Percentiles rank a stretch among this genome's conserved stretches.
Evolutionary conservation across 2,888 invertebrate genomes (phyloP).

Genomic region (Nebria salina): DNA sequence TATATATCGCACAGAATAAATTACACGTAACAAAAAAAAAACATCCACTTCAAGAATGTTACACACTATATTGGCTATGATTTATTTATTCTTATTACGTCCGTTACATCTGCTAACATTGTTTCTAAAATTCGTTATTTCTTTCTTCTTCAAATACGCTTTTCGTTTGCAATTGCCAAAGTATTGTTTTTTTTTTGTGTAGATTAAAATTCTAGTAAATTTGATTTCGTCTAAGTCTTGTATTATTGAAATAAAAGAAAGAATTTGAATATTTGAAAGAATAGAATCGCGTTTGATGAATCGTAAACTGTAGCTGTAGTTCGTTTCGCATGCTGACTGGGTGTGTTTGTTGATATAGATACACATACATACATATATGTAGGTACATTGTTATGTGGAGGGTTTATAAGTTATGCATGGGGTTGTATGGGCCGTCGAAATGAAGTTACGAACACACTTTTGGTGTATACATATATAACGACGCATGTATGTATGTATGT

Average conservation of each 20-base stretch:
- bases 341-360: slow-evolving; percentile 21
- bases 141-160: too few relatives aligned
- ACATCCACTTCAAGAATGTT: neutral
- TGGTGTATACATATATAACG: too few relatives aligned
- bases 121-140: neutral
- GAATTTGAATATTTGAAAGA: slow-evolving; percentile 24
- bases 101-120: slow-evolving; percentile 25
- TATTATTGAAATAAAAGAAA: slow-evolving; percentile 32
- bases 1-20: slow-evolving; percentile 46
- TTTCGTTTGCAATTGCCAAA: too few relatives aligned
- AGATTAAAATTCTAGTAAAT: too few relatives aligned
- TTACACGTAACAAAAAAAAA: slow-evolving; percentile 39
- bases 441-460: slow-evolving; percentile 52
- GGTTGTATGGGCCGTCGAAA: slow-evolving; percentile 52
- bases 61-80: slow-evolving; percentile 13
- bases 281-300: slow-evolving; percentile 27
- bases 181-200: too few relatives aligned
- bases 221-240: neutral
- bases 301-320: neutral
- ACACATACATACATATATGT: slow-evolving; percentile 24
- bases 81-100: slow-evolving; percentile 44
- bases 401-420: slow-evolving; percentile 54
- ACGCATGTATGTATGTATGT: too few relatives aligned
- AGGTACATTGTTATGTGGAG: slow-evolving; percentile 50
- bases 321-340: slow-evolving; percentile 4